phyloP scores from a whole-genome alignment of 2,888 invertebrate genomes.

The Ectropis crepuscularia region DNA sequence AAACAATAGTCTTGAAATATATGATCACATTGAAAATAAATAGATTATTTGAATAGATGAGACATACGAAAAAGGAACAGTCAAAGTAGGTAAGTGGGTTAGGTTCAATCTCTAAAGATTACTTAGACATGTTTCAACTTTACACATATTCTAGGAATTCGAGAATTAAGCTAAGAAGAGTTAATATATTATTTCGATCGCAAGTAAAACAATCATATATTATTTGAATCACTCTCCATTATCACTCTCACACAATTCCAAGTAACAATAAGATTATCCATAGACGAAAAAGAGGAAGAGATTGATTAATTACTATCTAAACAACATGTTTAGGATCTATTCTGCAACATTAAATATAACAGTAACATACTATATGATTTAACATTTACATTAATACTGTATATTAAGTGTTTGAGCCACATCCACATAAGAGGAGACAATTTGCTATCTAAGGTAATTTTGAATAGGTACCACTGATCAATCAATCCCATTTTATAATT shows the following conservation, averaged over 20 bases:
- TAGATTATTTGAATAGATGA: no score
- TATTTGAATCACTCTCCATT: conserved; percentile 19
- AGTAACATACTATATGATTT: conserved; percentile 53
- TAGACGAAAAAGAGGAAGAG: conserved; percentile 66
- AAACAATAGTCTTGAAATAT: no score
- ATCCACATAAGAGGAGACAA: conserved; percentile 38
- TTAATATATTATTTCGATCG: conserved; percentile 21
- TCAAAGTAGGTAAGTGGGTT: conserved; percentile 2
- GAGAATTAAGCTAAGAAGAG: conserved; percentile 7
- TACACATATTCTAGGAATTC: background rate
- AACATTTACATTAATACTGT: conserved; percentile 72
- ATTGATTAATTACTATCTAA: conserved; percentile 63
- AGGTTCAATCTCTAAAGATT: background rate
- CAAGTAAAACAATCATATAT: conserved; percentile 6
- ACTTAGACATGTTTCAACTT: conserved; percentile 4
- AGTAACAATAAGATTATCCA: conserved; percentile 63
- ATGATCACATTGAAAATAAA: no score
- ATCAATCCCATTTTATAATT: no score
- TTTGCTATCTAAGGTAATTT: background rate
- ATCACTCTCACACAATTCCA: conserved; percentile 32
- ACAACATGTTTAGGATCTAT: conserved; percentile 53
- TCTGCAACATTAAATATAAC: conserved; percentile 59
- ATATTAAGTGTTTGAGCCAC: conserved; percentile 50
- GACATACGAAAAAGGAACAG: no score
- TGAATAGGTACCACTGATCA: no score